Evolutionary conservation across 2,797 vertebrate species (phyloP), one percentile per base, ranked within the genome.

Genomic region (Todus mexicanus): DNA sequence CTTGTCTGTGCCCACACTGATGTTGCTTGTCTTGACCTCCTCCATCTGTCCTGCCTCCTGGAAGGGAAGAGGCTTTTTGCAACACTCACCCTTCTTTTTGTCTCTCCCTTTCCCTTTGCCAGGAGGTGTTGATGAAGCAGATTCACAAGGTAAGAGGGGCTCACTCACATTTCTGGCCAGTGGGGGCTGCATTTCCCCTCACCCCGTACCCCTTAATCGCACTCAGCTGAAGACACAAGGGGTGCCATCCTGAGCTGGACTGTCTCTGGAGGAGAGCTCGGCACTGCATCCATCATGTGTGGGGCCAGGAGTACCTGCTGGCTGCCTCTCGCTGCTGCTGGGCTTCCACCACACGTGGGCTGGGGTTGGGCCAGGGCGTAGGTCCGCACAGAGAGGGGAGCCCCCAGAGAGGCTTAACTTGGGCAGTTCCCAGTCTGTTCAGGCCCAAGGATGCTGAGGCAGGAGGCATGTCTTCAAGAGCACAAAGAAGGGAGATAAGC

Each of bases 81-180:
- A 85, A 60, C 47, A 61, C 87, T 96, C 47, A 97, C 23, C 5
- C 8, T 84, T 15, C 31, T 82, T 47, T 92, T 74, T 90, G 48
- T 77, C 27, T 93, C 29, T 91, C 29, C 65, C 37, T 48, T 94
- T 90, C 38, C 25, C 56, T 87, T 93, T 16, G 78, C 31, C 90
- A 99, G 99, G 99, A 99, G 96, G 99, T 99, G 95, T 98, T 99
- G 92, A 99, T 99, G 97, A 99, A 99, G 97, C 99, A 99, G 97
- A 99, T 99, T 96, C 99, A 99, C 97, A 99, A 99, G 99, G 99
- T 99, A 94, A 97, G 98, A 98, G 53, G 78, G 65, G 79, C 45
- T 75, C 43, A 65, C 61, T 84, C 42, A 65, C 31, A 40, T 13
- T 29, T 83, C 70, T 78, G 69, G 33, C 47, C 82, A 66, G 42